Percentiles rank a stretch among this genome's conserved stretches.
These are phyloP conservation scores for Heliconius eleuchia DNA, from an alignment of 1,140 invertebrate genomes.

Conservation along the genomic window DNA sequence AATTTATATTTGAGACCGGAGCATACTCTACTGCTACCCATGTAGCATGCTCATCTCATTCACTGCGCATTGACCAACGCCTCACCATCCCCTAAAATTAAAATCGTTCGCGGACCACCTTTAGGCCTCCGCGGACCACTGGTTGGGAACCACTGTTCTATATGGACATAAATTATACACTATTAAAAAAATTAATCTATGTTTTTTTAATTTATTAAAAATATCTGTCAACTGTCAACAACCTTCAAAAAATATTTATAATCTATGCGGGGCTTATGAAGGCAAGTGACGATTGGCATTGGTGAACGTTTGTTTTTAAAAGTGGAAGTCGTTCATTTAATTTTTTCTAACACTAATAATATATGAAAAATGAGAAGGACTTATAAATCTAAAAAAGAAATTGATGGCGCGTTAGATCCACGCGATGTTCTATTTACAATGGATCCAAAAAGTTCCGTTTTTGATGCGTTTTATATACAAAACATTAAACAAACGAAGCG, in stretches of 20 bases:
- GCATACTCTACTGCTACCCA: no score
- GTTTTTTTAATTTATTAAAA: neutral
- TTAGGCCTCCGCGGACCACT: no score
- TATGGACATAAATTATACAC: no score
- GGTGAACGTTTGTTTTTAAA: constrained; percentile 42
- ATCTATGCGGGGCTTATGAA: neutral
- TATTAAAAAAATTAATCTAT: neutral
- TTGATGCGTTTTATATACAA: constrained; percentile 73
- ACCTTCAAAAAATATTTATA: neutral
- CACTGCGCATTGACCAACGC: no score
- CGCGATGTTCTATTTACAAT: constrained; percentile 57
- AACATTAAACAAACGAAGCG: constrained; percentile 74
- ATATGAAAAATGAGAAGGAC: constrained; percentile 60
- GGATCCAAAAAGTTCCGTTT: constrained; percentile 62
- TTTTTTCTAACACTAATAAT: neutral
- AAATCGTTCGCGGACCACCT: no score
- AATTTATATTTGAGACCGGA: no score
- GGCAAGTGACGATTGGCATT: constrained; percentile 6
- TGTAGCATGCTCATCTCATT: no score
- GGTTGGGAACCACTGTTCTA: no score
- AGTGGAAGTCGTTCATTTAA: constrained; percentile 14
- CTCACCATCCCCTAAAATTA: no score
- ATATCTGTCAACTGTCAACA: neutral
- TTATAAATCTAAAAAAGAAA: constrained; percentile 73
- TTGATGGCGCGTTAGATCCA: constrained; percentile 55